A percentile compares a stretch with the other conserved stretches of the same genome.
phyloP scores from a whole-genome alignment of 2,888 invertebrate genomes.

The Caenorhabditis imperialis region DNA sequence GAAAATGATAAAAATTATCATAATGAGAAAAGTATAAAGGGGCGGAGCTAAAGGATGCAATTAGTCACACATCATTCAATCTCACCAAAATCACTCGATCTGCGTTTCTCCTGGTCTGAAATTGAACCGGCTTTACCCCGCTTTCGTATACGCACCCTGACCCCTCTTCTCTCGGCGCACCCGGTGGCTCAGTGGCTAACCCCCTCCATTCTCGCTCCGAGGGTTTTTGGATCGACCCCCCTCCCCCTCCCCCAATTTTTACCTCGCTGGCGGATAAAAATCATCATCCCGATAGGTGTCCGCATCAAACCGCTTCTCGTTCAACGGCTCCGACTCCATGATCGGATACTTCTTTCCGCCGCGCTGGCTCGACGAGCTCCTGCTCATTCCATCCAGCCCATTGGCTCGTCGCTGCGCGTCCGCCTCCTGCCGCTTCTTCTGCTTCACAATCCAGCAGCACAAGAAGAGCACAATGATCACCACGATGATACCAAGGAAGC shows the following conservation, averaged over 20 bases:
- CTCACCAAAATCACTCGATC: no score
- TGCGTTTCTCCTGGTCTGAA: no score
- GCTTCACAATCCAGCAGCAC: slow-evolving; percentile 68
- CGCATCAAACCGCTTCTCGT: slow-evolving; percentile 45
- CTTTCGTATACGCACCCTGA: no score
- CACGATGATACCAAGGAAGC: slow-evolving; percentile 58
- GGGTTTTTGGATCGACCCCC: no score
- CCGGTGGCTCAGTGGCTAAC: background rate
- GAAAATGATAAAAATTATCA: slow-evolving; percentile 14
- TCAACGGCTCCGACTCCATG: slow-evolving; percentile 46
- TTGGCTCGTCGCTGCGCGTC: slow-evolving; percentile 21
- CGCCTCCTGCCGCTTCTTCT: slow-evolving; percentile 49
- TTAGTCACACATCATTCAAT: no score
- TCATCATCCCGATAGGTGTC: slow-evolving; percentile 48
- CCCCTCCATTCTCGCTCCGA: slow-evolving; percentile 2
- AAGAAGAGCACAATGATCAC: slow-evolving; percentile 57
- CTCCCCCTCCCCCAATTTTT: no score
- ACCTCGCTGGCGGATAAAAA: slow-evolving; percentile 50
- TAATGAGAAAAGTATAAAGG: background rate
- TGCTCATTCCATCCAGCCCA: slow-evolving; percentile 37
- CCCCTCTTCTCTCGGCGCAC: no score
- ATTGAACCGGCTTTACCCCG: no score
- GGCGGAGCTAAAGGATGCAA: background rate
- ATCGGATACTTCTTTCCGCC: slow-evolving; percentile 46
- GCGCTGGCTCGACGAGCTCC: slow-evolving; percentile 38